Conservation (phyloP, 2,797 vertebrate genomes). For the Dipus sagitta region DNA sequence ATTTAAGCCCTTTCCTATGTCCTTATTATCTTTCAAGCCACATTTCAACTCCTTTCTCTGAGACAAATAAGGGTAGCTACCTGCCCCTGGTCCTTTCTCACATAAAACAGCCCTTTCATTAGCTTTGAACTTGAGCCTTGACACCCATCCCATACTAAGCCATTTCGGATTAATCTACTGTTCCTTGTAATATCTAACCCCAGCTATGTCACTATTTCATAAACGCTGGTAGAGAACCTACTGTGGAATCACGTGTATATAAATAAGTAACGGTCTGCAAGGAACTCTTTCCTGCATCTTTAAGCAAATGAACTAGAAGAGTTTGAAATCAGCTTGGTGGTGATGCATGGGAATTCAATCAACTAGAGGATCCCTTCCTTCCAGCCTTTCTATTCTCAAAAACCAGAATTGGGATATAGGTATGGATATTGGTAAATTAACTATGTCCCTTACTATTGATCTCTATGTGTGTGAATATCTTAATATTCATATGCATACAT, state of each 20-base stretch:
- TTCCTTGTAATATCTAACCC: background rate
- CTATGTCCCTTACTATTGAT: background rate
- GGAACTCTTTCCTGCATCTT: background rate
- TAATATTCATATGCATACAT: background rate
- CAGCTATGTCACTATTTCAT: background rate
- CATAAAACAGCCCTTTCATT: background rate
- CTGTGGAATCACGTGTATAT: background rate
- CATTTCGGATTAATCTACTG: background rate
- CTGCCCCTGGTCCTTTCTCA: background rate
- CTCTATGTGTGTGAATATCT: background rate
- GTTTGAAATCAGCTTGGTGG: background rate
- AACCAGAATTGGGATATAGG: background rate
- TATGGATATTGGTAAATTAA: background rate
- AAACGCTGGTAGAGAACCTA: background rate
- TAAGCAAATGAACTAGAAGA: background rate
- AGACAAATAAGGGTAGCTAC: background rate
- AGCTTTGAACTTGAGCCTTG: background rate
- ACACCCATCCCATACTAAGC: background rate
- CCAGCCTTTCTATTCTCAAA: background rate
- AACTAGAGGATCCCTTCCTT: background rate
- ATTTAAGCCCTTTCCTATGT: conserved; percentile 22
- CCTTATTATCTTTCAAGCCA: background rate
- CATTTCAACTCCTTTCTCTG: conserved; percentile 11
- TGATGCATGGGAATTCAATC: background rate
- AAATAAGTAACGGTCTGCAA: background rate